Evolutionary conservation across 2,888 invertebrate genomes (phyloP).

Genomic region (Lepidochitona cinerea): DNA sequence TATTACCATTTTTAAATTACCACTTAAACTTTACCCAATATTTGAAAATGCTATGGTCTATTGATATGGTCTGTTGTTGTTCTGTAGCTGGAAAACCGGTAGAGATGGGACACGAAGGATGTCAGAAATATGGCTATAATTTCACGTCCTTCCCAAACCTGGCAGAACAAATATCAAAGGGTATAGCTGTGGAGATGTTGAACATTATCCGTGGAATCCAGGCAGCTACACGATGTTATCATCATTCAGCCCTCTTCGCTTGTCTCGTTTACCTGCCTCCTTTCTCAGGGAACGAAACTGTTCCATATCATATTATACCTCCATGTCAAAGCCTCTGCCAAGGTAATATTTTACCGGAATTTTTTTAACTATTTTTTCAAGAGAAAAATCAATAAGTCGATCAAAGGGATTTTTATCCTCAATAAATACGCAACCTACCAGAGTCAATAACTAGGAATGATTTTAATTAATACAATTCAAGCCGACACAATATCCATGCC

Average conservation of each 20-base stretch:
- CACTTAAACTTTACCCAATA: no score
- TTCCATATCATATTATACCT: conserved; percentile 47
- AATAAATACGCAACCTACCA: no score
- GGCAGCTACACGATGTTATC: conserved; percentile 49
- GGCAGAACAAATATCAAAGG: conserved; percentile 35
- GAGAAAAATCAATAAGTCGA: no score
- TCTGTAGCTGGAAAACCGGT: conserved; percentile 39
- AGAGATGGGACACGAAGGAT: conserved; percentile 29
- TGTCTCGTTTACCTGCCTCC: conserved; percentile 52
- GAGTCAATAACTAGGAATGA: no score
- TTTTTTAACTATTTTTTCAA: no score
- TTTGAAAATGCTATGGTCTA: no score
- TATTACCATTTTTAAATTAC: no score
- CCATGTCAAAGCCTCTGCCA: conserved; percentile 57
- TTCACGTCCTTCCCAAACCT: conserved; percentile 50
- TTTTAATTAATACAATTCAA: no score
- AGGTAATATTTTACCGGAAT: no score
- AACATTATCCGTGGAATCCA: conserved; percentile 39
- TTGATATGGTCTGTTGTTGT: not conserved
- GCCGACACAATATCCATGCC: no score
- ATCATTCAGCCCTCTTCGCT: conserved; percentile 42
- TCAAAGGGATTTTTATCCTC: no score
- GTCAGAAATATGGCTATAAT: conserved; percentile 39
- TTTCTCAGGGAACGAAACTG: conserved; percentile 37
- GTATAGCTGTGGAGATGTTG: conserved; percentile 29